Evolutionary conservation across 1,140 invertebrate species (phyloP), one percentile per base, ranked within the genome.

Genomic region (Magallana gigas): DNA sequence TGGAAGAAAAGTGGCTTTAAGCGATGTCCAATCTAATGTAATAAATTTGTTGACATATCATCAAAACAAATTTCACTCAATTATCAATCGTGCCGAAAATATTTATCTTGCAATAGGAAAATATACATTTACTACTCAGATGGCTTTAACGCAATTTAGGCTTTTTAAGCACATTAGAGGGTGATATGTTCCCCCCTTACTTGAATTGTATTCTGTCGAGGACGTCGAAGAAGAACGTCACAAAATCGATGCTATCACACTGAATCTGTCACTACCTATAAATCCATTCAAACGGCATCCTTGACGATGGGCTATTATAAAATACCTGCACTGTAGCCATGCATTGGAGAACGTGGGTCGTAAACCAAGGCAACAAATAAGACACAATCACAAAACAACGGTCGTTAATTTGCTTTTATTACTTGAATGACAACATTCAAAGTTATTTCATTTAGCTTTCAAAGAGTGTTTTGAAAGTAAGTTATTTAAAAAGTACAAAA

Each of bases 271-370:
- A 76, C 68, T 76, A 76, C 3, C 23, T 76, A 48, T 48, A 36
- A 76, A 76, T 36, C 68, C 68, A 76, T 76, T 76, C 68, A 76
- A 76, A 76, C 68, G 23, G 7, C 68, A 76, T 76, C 68, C 68
- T 76, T 76, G 68, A 76, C 68, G 68, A 76, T 76, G 23, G 23
- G 68, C 23, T 23, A 29, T 76, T 76, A 29, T 76, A 76, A 68
- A 76, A 76, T 76, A 76, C 68, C 68, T 76, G 68, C 68, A 76
- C 68, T 76, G 14, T 76, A 29, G 23, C 68, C 68, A 29, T 76
- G 23, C 36, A 76, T 23, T 76, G 23, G 68, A 29, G 68, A 29
- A 76, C 23, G 68, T 76, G 23, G 68, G 68, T 76, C 68, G 68
- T 36, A 76, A 18, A 29, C 68, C 68, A 11, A 29, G 36, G 68